Evolutionary conservation across 2,113 vertebrate species (phyloP).

Genomic region (Siniperca knerii): DNA sequence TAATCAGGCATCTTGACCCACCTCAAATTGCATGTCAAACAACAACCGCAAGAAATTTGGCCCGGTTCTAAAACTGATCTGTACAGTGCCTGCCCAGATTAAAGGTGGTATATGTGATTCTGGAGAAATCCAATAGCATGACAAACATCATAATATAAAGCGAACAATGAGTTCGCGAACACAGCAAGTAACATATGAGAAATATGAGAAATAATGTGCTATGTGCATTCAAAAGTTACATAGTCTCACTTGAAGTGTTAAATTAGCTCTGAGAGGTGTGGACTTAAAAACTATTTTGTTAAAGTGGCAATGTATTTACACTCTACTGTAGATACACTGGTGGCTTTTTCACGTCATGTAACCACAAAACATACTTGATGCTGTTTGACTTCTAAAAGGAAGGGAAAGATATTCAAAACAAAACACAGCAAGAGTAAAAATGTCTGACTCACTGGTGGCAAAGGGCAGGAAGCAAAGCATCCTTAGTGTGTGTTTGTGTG

Average conservation of each 20-base stretch:
- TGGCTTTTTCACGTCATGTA: constrained; percentile 20
- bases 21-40: not conserved
- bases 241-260: not conserved
- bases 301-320: not conserved
- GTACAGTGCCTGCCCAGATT: too few species aligned
- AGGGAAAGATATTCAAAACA: constrained; percentile 72
- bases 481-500: constrained; percentile 38
- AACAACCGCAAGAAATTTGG: too few species aligned
- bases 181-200: too few species aligned
- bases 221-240: not conserved
- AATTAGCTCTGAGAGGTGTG: not conserved
- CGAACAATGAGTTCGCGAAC: too few species aligned
- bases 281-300: constrained; percentile 2
- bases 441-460: constrained; percentile 65
- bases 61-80: too few species aligned
- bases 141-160: too few species aligned
- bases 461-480: constrained; percentile 74
- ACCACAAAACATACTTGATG: constrained; percentile 20
- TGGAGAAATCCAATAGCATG: too few species aligned
- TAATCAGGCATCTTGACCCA: not conserved
- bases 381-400: constrained; percentile 56
- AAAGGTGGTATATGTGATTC: too few species aligned
- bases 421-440: constrained; percentile 63
- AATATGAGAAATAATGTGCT: not conserved
- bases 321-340: not conserved